Evolutionary conservation across 2,888 invertebrate genomes (phyloP).

Genomic region (Dasypolia templi): DNA sequence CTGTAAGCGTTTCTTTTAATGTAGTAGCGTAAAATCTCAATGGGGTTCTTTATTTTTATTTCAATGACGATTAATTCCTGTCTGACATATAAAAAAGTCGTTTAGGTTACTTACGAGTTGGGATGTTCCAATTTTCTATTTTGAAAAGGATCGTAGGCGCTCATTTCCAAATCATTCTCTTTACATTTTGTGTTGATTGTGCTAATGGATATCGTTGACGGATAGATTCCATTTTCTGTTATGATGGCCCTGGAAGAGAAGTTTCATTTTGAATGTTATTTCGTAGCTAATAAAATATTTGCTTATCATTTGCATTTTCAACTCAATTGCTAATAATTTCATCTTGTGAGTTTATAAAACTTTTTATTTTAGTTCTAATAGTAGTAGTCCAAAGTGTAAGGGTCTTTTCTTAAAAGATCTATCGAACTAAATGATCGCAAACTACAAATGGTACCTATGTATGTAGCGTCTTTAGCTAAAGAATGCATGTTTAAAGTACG

Average conservation of each 20-base stretch:
- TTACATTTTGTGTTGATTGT: conserved; percentile 87
- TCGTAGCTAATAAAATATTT: conserved; percentile 9
- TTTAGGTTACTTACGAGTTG: conserved; percentile 85
- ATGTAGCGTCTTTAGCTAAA: background rate
- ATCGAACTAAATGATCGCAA: background rate
- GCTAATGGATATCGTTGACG: conserved; percentile 85
- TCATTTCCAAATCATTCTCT: conserved; percentile 79
- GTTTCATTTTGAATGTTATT: conserved; percentile 15
- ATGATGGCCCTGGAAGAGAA: conserved; percentile 83
- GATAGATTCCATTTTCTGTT: conserved; percentile 85
- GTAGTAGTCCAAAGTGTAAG: background rate
- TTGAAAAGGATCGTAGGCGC: conserved; percentile 83
- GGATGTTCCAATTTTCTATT: conserved; percentile 87
- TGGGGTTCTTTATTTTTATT: conserved; percentile 31
- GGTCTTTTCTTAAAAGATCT: background rate
- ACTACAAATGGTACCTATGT: background rate
- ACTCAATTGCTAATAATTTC: background rate
- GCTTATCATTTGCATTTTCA: background rate
- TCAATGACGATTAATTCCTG: conserved; percentile 15
- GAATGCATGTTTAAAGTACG: conserved; percentile 37
- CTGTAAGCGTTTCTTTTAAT: conserved; percentile 14
- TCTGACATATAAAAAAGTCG: conserved; percentile 15
- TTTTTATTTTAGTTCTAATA: background rate
- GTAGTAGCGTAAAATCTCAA: conserved; percentile 27
- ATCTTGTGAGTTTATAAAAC: background rate